Base-by-base conservation (phyloP, 1,140 invertebrate species). In the Onthophagus taurus region DNA sequence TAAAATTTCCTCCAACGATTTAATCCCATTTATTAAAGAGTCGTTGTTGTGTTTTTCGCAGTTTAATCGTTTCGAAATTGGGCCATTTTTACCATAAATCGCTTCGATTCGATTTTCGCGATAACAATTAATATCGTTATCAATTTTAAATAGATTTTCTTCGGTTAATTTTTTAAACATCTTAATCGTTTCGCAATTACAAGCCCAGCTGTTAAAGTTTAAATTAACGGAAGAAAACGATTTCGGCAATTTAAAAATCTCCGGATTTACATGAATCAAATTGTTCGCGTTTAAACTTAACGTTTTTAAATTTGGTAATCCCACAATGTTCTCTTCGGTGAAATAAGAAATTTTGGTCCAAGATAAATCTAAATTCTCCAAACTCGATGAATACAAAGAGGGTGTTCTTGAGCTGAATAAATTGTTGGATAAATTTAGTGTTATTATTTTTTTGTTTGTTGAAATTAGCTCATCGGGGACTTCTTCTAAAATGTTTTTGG, bases 181-280 rank as follows among this genome's bases (percentile, higher is more conserved):
- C 19, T 36, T 36, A 26, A 44, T 21, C 5, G 42, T 44, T n/a
- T 44, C 13, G 20, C 42, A 44, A 36, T 24, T 36, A 21, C 42
- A 44, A 16, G 35, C 26, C 42, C 42, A 44, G 1, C 21, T 14
- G 23, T 44, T 44, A 19, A 18, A 44, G 11, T 14, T 12, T 14
- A 44, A 36, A 9, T 44, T 21, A 2, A 44, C 20, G 13, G 35
- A 34, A 12, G 17, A 19, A 17, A 35, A 24, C 3, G 29, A 11
- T 19, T 24, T 37, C 12, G 33, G 21, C n/a, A 35, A 19, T 9
- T 12, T 8, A 24, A 44, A 44, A 12, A 44, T 36, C 5, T 34
- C 14, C 8, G 24, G 21, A 19, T 44, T 26, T 36, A 44, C 4
- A 5, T 21, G 14, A 8, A 35, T 8, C 12, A 44, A 19, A 19